Percentiles rank a stretch among this genome's conserved stretches.
Evolutionary conservation across 2,113 vertebrate genomes (phyloP).

Genomic region (Poecile atricapillus): DNA sequence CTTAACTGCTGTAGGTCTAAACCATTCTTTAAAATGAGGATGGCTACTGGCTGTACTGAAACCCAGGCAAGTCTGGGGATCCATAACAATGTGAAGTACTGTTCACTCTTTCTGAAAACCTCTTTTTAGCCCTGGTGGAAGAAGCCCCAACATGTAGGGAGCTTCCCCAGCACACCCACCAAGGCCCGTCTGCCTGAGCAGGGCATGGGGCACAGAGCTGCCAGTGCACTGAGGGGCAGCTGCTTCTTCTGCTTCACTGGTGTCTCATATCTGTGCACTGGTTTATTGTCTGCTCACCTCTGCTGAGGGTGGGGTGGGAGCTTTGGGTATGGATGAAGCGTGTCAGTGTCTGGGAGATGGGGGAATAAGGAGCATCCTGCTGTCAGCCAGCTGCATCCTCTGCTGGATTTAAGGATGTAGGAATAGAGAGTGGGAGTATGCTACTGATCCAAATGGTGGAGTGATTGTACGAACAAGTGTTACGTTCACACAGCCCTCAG

Average conservation of each 20-base stretch:
- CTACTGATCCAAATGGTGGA: neutral
- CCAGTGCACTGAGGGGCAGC: neutral
- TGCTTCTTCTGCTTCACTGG: neutral
- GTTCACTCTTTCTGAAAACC: neutral
- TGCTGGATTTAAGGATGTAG: neutral
- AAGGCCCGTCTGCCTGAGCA: neutral
- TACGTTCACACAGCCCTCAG: neutral
- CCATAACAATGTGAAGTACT: neutral
- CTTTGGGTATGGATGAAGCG: neutral
- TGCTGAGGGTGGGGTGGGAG: neutral
- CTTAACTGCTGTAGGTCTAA: neutral
- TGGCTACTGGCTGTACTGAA: neutral
- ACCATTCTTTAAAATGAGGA: neutral
- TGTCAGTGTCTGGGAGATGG: neutral
- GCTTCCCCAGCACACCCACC: neutral
- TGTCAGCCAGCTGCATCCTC: neutral
- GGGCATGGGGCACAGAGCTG: neutral
- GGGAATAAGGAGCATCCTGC: neutral
- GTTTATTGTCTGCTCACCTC: neutral
- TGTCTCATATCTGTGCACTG: neutral
- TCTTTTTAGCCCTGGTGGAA: neutral
- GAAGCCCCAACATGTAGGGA: neutral
- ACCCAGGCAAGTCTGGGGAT: neutral
- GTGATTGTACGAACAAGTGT: neutral
- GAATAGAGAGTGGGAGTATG: neutral